phyloP scores from a whole-genome alignment of 2,888 invertebrate species.

The Agrochola litura region DNA sequence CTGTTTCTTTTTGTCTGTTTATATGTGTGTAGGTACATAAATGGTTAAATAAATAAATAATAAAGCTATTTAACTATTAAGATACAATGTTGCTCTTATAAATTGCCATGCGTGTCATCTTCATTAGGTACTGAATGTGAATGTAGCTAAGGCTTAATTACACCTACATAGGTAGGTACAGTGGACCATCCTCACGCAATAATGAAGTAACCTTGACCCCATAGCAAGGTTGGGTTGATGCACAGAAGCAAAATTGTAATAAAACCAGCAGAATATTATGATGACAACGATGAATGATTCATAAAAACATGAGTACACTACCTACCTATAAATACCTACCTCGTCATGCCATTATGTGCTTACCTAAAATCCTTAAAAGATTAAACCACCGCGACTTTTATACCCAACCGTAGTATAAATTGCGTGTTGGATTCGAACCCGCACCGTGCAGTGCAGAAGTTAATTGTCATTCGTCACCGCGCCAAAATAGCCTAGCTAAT shows the following conservation, averaged over 20 bases:
- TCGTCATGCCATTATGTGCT: background rate
- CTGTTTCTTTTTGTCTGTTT: background rate
- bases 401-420: background rate
- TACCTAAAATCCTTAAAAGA: background rate
- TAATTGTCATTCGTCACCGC: background rate
- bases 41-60: background rate
- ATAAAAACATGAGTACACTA: background rate
- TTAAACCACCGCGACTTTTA: no score
- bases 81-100: background rate
- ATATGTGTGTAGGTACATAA: background rate
- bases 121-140: slow-evolving; percentile 17
- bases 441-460: background rate
- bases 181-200: background rate
- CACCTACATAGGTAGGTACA: background rate
- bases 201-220: slow-evolving; percentile 37
- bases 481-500: background rate
- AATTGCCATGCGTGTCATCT: slow-evolving; percentile 5
- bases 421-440: background rate
- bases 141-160: slow-evolving; percentile 22
- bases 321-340: background rate
- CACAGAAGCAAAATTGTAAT: slow-evolving; percentile 3
- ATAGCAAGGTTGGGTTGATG: slow-evolving; percentile 23
- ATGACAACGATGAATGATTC: slow-evolving; percentile 14
- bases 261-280: slow-evolving; percentile 6
- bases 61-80: background rate